Conservation (phyloP, 2,797 vertebrate genomes). For the Fistularia tabacaria region DNA sequence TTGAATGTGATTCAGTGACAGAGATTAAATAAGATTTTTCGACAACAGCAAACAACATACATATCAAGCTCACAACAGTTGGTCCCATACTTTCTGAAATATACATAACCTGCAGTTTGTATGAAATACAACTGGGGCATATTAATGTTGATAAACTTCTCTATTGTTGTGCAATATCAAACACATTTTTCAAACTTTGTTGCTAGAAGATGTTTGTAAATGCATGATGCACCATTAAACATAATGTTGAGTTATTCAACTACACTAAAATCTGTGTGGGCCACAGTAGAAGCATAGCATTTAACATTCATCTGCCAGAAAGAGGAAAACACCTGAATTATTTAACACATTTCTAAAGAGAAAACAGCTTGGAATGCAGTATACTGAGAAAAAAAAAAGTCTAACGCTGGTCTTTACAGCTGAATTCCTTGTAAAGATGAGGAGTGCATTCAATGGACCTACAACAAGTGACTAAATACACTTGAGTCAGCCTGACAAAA, state of each 20-base stretch:
- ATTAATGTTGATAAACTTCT: no score
- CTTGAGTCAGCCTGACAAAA: no score
- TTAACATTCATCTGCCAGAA: constrained; percentile 39
- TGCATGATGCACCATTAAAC: neutral
- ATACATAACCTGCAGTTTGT: constrained; percentile 19
- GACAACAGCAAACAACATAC: constrained; percentile 22
- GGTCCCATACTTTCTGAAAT: neutral
- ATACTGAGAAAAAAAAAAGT: constrained; percentile 8
- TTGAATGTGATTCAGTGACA: constrained; percentile 13
- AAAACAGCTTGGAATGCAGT: constrained; percentile 42
- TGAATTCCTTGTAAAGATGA: no score
- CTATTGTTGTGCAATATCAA: no score
- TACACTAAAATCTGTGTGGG: constrained; percentile 5
- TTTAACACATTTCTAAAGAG: constrained; percentile 36
- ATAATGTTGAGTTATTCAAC: constrained; percentile 7
- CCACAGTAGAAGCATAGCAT: constrained; percentile 11
- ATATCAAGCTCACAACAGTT: constrained; percentile 4
- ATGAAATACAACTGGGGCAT: constrained; percentile 8
- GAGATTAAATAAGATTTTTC: constrained; percentile 9
- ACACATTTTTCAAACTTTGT: no score
- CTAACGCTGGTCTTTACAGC: neutral
- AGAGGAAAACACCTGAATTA: constrained; percentile 56
- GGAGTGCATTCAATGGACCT: no score
- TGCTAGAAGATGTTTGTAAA: neutral
- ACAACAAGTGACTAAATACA: no score